phyloP scores from a whole-genome alignment of 92 coral and sea anemone species.

The Palythoa grandiflora region DNA sequence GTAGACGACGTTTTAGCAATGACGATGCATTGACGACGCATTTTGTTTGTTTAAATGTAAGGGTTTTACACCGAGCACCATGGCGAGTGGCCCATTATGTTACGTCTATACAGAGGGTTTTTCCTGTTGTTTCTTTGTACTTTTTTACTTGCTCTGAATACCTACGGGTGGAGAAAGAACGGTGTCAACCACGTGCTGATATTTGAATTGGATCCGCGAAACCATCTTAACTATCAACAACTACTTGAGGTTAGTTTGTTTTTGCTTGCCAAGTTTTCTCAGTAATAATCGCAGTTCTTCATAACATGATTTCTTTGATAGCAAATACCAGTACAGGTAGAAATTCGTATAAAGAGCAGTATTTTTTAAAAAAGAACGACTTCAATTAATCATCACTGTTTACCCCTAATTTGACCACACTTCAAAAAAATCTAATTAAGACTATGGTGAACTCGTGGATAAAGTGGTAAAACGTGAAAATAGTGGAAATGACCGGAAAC shows the following conservation, averaged over 20 bases:
- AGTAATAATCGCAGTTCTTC: too few species aligned
- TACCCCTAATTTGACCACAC: too few species aligned
- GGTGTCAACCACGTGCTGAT: constrained; percentile 98
- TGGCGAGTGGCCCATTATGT: constrained; percentile 80
- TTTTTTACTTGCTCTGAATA: constrained; percentile 91
- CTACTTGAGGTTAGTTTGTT: constrained; percentile 77
- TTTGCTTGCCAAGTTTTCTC: not conserved
- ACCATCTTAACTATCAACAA: constrained; percentile 94
- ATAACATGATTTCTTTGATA: too few species aligned
- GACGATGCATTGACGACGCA: not conserved
- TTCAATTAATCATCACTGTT: too few species aligned
- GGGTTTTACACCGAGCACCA: constrained; percentile 75
- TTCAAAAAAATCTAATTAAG: too few species aligned
- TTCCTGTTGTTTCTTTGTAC: constrained; percentile 90
- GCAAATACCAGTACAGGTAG: not conserved
- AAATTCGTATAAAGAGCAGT: not conserved
- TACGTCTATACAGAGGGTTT: constrained; percentile 91
- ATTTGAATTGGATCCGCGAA: constrained; percentile 95
- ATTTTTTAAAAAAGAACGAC: too few species aligned
- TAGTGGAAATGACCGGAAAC: too few species aligned
- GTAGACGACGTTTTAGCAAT: not conserved
- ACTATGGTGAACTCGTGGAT: too few species aligned
- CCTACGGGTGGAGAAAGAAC: constrained; percentile 96
- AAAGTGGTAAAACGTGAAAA: too few species aligned
- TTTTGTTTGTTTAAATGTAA: constrained; percentile 18